Conservation (phyloP, 1,140 invertebrate genomes). For the Cydia strobilella region DNA sequence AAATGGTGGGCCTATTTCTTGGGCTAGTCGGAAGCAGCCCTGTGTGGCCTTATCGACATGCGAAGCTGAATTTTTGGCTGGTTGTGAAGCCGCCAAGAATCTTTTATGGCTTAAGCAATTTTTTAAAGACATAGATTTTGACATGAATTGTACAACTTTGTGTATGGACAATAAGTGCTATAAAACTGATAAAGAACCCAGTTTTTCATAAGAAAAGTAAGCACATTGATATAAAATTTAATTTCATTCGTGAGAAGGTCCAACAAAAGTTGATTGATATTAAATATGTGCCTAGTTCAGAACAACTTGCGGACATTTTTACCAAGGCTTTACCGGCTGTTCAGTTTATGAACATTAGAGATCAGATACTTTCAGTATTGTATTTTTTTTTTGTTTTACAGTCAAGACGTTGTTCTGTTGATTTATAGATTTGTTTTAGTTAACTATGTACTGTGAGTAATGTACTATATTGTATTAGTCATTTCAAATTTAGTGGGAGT, state of each 20-base stretch:
- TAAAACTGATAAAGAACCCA: neutral
- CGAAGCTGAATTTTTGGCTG: neutral
- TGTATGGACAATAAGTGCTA: neutral
- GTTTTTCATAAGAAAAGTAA: too few relatives aligned
- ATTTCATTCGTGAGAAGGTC: too few relatives aligned
- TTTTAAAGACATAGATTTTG: neutral
- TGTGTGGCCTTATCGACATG: neutral
- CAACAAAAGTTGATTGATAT: too few relatives aligned
- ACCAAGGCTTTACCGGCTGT: neutral
- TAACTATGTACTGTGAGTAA: too few relatives aligned
- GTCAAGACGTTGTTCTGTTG: too few relatives aligned
- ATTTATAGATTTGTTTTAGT: too few relatives aligned
- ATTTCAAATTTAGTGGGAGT: too few relatives aligned
- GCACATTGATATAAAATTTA: too few relatives aligned
- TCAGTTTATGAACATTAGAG: neutral
- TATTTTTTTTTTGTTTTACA: too few relatives aligned
- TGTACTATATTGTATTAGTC: too few relatives aligned
- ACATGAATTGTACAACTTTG: neutral
- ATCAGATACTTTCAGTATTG: too few relatives aligned
- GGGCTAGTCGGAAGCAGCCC: neutral
- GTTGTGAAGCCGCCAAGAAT: neutral
- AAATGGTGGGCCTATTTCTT: neutral
- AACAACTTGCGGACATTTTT: constrained; percentile 1
- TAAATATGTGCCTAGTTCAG: too few relatives aligned
- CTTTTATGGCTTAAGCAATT: neutral